phyloP scores from a whole-genome alignment of 2,113 vertebrate genomes.

The Lophotis ruficrista region DNA sequence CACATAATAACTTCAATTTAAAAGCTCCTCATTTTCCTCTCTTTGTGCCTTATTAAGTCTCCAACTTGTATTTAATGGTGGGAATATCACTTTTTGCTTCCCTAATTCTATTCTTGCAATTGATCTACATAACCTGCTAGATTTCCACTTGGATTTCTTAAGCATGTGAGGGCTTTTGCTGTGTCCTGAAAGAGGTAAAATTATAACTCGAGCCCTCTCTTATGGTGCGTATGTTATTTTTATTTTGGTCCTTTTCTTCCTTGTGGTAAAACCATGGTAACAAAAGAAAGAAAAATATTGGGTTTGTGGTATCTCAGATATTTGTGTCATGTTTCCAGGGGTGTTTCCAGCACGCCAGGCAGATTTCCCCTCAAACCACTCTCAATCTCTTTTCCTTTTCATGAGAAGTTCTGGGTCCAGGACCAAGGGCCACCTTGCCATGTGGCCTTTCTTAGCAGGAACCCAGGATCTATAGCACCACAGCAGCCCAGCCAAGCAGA shows the following conservation, averaged over 20 bases:
- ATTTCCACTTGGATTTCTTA: background rate
- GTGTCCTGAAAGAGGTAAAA: background rate
- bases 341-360: background rate
- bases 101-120: background rate
- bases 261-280: background rate
- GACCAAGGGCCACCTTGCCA: background rate
- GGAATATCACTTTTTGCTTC: background rate
- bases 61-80: background rate
- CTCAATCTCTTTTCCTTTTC: background rate
- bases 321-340: background rate
- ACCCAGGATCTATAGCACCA: background rate
- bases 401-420: background rate
- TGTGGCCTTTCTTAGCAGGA: background rate
- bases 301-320: background rate
- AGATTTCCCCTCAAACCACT: background rate
- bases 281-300: background rate
- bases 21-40: slow-evolving; percentile 15
- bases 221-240: background rate
- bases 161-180: background rate
- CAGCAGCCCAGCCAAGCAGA: background rate
- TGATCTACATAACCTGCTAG: background rate
- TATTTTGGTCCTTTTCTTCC: background rate
- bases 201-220: background rate
- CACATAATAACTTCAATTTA: background rate
- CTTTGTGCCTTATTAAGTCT: slow-evolving; percentile 32